phyloP scores from a whole-genome alignment of 2,113 vertebrate genomes.

The Irena cyanogastra region DNA sequence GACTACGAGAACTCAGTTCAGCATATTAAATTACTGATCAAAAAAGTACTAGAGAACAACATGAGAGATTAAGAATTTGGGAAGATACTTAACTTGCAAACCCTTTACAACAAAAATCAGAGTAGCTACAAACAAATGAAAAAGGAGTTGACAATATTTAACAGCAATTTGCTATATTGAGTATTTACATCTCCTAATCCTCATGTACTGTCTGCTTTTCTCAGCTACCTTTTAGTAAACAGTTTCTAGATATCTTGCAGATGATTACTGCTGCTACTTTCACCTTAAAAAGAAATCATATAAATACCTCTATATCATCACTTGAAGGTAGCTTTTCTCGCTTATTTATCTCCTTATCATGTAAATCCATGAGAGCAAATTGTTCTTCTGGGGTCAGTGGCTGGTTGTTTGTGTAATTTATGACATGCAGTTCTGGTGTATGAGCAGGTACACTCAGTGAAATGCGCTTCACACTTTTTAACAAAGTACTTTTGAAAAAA shows the following conservation, averaged over 20 bases:
- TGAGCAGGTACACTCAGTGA: background rate
- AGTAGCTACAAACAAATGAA: background rate
- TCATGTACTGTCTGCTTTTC: background rate
- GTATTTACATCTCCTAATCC: background rate
- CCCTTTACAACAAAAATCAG: background rate
- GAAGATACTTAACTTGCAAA: background rate
- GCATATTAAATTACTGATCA: background rate
- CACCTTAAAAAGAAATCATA: background rate
- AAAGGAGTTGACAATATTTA: background rate
- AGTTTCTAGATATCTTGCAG: background rate
- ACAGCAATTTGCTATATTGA: background rate
- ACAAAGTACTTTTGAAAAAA: background rate
- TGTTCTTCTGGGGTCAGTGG: conserved; percentile 83
- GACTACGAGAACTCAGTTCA: background rate
- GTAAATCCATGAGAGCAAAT: conserved; percentile 73
- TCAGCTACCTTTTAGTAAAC: background rate
- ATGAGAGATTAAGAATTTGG: background rate
- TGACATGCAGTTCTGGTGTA: background rate
- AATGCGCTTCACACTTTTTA: background rate
- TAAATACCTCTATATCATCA: conserved; percentile 79
- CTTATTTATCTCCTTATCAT: conserved; percentile 68
- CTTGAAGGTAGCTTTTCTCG: conserved; percentile 63
- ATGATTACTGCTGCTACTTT: background rate
- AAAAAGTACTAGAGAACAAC: background rate
- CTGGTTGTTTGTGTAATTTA: conserved; percentile 21